Conservation (phyloP, 2,113 vertebrate genomes). For the Galemys pyrenaicus region DNA sequence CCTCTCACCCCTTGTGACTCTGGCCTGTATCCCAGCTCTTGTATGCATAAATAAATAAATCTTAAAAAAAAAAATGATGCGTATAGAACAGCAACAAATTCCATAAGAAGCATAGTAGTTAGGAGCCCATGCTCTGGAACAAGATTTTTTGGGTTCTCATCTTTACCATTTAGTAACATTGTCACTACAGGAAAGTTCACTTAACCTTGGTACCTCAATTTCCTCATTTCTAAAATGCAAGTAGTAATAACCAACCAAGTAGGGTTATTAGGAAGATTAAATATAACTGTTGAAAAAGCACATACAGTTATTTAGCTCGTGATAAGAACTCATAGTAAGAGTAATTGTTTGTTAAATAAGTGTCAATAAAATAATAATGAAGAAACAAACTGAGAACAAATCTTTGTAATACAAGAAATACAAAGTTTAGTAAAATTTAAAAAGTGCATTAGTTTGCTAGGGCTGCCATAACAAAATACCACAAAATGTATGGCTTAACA, state of each 20-base stretch:
- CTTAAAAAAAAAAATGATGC: background rate
- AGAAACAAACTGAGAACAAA: background rate
- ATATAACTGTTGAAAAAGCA: conserved; percentile 12
- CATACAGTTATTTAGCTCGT: background rate
- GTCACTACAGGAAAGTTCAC: background rate
- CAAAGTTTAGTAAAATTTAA: background rate
- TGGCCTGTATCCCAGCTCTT: no score
- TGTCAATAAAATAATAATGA: background rate
- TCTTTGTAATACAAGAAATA: conserved; percentile 1
- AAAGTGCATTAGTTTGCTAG: conserved; percentile 12
- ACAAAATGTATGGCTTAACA: background rate
- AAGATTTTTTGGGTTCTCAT: background rate
- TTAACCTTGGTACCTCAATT: conserved; percentile 23
- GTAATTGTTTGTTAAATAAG: background rate
- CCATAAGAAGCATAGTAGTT: background rate
- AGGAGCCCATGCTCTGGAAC: background rate
- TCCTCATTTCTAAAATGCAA: conserved; percentile 23
- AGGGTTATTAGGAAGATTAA: background rate
- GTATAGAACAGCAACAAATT: background rate
- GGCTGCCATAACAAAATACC: background rate
- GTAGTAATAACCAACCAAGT: background rate
- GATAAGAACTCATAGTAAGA: background rate
- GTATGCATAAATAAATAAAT: no score
- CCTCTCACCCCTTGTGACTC: no score
- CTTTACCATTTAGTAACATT: conserved; percentile 3